These are phyloP conservation scores for Diarsia rubi DNA, from an alignment of 2,888 invertebrate species.

Conservation along the genomic window DNA sequence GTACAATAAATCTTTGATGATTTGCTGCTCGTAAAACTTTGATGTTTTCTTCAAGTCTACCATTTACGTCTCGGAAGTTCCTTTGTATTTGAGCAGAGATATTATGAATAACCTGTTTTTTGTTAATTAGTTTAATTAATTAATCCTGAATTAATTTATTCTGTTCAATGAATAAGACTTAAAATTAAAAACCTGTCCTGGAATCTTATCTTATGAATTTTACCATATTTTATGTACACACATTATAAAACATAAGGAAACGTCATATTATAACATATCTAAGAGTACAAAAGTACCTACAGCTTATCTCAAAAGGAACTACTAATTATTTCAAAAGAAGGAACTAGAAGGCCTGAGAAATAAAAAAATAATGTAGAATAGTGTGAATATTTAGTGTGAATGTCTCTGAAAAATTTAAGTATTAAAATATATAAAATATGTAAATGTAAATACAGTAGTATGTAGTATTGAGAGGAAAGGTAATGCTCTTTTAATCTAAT, in stretches of 20 bases:
- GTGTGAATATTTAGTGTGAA: not conserved
- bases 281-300: too few relatives aligned
- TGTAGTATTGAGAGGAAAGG: not conserved
- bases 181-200: not conserved
- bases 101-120: slow-evolving; percentile 4
- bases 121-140: slow-evolving; percentile 14
- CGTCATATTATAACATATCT: too few relatives aligned
- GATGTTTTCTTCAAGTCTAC: slow-evolving; percentile 46
- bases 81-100: slow-evolving; percentile 36
- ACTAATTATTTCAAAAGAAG: too few relatives aligned
- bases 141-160: slow-evolving; percentile 1
- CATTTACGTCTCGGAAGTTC: slow-evolving; percentile 12
- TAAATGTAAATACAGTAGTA: not conserved
- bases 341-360: too few relatives aligned
- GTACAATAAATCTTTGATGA: slow-evolving; percentile 60
- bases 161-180: not conserved
- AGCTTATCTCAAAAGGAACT: too few relatives aligned
- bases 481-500: too few relatives aligned
- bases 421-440: not conserved
- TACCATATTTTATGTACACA: too few relatives aligned
- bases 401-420: too few relatives aligned
- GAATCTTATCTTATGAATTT: not conserved
- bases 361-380: not conserved
- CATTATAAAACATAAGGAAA: too few relatives aligned
- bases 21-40: slow-evolving; percentile 54